Evolutionary conservation across 1,140 invertebrate genomes (phyloP), one percentile per base, ranked within the genome.

Genomic region (Eumaeus atala): DNA sequence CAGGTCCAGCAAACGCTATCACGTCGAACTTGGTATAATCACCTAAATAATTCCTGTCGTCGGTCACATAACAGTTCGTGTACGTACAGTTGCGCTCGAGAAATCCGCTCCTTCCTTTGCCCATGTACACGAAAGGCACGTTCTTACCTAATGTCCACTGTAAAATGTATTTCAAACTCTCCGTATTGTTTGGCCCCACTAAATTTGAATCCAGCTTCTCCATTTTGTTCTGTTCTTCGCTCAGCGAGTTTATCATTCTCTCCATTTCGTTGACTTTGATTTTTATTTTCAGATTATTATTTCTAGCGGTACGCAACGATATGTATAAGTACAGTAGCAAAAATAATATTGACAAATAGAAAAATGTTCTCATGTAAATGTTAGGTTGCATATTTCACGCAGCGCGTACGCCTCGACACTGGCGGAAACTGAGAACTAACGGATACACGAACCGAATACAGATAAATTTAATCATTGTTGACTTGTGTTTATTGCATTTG

Each of bases 11-110:
- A 37, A 87, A 87, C 5, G 61, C 62, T 1, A 87, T 59, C 0
- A 72, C 72, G 40, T 87, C 79, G 55, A 80, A 87, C 17, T 81
- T 72, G 0, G 67, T 71, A 14, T 66, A 62, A 58, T 71, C 66
- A 7, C 57, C 62, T 0, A 84, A 49, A 44, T 65, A 70, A 4
- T 53, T 38, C 3, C 54, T 63, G 18, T 84, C 51, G 11, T 50
- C 48, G 21, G 78, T 84, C 0, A 82, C 71, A 21, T 62, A 72
- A 58, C 81, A 84, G 37, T 82, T 82, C 9, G 65, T 73, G 14
- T 62, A 65, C 7, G 62, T 59, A 60, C 80, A 84, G 4, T 72
- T 67, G 37, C 67, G 62, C 0, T 70, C 58, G 4, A 69, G 65
- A 44, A 80, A 84, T 14, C 54, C 63, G 36, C 67, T 44, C 49